Evolutionary conservation across 1,140 invertebrate species (phyloP).

Genomic region (Aphis craccivora): DNA sequence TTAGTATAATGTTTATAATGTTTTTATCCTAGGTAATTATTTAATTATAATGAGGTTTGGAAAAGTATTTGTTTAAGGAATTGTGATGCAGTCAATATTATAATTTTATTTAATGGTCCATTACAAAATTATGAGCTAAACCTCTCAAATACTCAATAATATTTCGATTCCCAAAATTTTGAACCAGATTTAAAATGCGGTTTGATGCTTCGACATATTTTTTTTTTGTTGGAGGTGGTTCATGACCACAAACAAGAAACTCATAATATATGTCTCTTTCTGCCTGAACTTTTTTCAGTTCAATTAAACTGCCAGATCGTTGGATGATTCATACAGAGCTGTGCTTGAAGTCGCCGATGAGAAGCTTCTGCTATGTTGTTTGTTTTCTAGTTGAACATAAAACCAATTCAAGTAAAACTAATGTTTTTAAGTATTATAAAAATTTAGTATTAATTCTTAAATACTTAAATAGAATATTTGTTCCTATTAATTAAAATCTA

Average conservation of each 20-base stretch:
- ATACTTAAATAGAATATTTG: neutral
- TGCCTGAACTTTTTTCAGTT: constrained; percentile 19
- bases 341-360: constrained; percentile 2
- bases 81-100: neutral
- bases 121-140: constrained; percentile 3
- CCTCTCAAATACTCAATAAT: neutral
- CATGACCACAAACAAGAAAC: neutral
- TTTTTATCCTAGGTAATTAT: neutral
- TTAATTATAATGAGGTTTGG: neutral
- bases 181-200: neutral
- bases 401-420: neutral
- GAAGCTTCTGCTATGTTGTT: constrained; percentile 14
- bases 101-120: neutral
- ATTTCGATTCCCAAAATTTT: neutral
- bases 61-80: neutral
- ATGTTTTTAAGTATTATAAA: neutral
- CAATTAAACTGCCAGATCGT: constrained; percentile 15
- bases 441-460: neutral
- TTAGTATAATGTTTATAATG: no score
- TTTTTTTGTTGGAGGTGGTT: constrained; percentile 16
- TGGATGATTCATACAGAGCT: neutral
- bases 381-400: constrained; percentile 6
- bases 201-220: neutral
- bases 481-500: neutral
- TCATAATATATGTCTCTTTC: constrained; percentile 7